Evolutionary conservation across 2,113 vertebrate genomes (phyloP).

Genomic region (Cygnus buccinator): DNA sequence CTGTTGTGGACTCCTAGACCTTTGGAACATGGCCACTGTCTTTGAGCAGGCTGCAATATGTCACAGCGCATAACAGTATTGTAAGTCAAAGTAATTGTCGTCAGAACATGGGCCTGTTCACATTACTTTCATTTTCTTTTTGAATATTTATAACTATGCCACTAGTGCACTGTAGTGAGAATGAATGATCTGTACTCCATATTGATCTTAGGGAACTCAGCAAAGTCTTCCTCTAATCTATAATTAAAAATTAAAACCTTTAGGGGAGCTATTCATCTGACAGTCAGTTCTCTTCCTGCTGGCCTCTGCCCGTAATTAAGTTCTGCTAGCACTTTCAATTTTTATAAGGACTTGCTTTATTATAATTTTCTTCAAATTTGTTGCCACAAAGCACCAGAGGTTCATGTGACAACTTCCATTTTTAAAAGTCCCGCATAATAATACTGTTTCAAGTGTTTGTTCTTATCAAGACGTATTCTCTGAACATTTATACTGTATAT

Average conservation of each 20-base stretch:
- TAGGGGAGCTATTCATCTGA: slow-evolving; percentile 56
- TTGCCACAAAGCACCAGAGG: slow-evolving; percentile 19
- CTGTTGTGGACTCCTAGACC: neutral
- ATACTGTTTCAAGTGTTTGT: neutral
- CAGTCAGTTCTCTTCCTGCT: slow-evolving; percentile 33
- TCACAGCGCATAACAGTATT: neutral
- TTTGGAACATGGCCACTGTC: neutral
- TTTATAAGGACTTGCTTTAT: slow-evolving; percentile 10
- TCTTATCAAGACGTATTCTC: neutral
- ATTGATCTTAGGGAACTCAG: slow-evolving; percentile 49
- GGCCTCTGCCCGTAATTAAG: slow-evolving; percentile 49
- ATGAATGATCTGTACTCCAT: slow-evolving; percentile 51
- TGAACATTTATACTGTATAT: neutral
- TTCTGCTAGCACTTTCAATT: neutral
- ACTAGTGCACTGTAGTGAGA: neutral
- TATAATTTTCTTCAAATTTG: slow-evolving; percentile 9
- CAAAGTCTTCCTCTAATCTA: slow-evolving; percentile 54
- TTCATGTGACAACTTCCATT: neutral
- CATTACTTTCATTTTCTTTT: slow-evolving; percentile 25
- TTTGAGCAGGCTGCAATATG: neutral
- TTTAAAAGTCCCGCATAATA: neutral
- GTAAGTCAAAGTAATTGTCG: neutral
- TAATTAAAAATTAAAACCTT: slow-evolving; percentile 72
- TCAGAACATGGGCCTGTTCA: neutral
- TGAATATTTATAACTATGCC: slow-evolving; percentile 47